Evolutionary conservation across 1,140 invertebrate species (phyloP), one percentile per base, ranked within the genome.

Genomic region (Dolichoris vasculosae): DNA sequence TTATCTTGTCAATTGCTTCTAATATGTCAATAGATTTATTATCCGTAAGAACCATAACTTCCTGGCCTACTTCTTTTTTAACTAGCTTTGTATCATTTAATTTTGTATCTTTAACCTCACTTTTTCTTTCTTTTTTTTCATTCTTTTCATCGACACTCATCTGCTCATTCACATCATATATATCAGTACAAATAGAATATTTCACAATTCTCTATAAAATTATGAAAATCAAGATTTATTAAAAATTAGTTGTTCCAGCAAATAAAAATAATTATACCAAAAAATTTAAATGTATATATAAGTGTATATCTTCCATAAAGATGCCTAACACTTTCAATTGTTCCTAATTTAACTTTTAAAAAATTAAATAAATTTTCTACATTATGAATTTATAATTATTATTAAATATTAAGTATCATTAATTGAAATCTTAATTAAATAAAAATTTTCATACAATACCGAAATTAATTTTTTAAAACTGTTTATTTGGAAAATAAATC

Each of bases 1-100:
- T 88, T n/a, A 84, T 51, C 35, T 77, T 79, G 76, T 89, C 88
- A 35, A 84, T 94, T 93, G 75, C 43, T 26, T 55, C 94, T 93
- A 83, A 91, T 90, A 73, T 87, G 43, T 86, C 87, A 67, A 73
- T 91, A 89, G 81, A 86, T 30, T 78, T 82, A 55, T 87, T 82
- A 17, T 78, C 90, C n/a, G 43, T 23, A 26, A 59, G 7, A 51
- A 88, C 86, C 55, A 88, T 84, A 30, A 87, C 82, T 82, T 90
- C 87, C 26, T 46, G 81, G n/a, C n/a, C n/a, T 35, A 89, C 88
- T 64, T 90, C 89, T 79, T 91, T 89, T 78, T 92, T 89, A 59
- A 89, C 59, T 79, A 75, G 48, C 69, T 86, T 73, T 40, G 46
- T 40, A 63, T 82, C 48, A 13, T 64, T 82, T 82, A 46, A 55